Evolutionary conservation across 2,888 invertebrate species (phyloP).

Genomic region (Pyrochroa serraticornis): DNA sequence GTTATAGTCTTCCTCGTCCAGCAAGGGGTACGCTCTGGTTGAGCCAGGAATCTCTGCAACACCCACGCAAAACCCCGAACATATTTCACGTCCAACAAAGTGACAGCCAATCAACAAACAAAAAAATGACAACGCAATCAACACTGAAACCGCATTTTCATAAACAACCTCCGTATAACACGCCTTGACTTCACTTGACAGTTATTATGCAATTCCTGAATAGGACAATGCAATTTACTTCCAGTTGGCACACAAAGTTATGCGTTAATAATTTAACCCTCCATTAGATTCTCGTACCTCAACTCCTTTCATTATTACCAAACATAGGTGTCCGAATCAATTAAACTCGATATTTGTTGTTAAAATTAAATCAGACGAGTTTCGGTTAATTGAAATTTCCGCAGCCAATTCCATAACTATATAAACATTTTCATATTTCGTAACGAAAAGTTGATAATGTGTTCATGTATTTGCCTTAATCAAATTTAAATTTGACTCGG

Average conservation of each 20-base stretch:
- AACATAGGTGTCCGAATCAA: neutral
- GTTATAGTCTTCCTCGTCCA: slow-evolving; percentile 63
- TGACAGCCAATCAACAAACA: too few species aligned
- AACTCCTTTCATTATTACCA: too few species aligned
- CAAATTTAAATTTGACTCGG: neutral
- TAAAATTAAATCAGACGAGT: neutral
- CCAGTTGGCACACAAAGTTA: neutral
- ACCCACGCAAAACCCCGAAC: neutral
- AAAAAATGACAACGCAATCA: too few species aligned
- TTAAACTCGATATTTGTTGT: neutral
- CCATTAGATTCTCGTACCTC: too few species aligned
- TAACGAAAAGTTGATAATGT: too few species aligned
- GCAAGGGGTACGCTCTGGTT: slow-evolving; percentile 63
- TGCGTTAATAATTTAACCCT: slow-evolving; percentile 1
- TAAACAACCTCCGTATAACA: too few species aligned
- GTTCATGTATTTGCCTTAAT: too few species aligned
- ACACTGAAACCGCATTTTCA: too few species aligned
- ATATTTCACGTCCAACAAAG: slow-evolving; percentile 3
- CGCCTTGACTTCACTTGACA: neutral
- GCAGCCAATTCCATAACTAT: too few species aligned
- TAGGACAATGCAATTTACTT: slow-evolving; percentile 3
- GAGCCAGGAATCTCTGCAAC: slow-evolving; percentile 77
- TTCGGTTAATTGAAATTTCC: neutral
- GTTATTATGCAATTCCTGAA: neutral
- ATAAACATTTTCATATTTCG: too few species aligned